Conservation (phyloP, 1,140 invertebrate genomes). For the Luehdorfia chinensis region DNA sequence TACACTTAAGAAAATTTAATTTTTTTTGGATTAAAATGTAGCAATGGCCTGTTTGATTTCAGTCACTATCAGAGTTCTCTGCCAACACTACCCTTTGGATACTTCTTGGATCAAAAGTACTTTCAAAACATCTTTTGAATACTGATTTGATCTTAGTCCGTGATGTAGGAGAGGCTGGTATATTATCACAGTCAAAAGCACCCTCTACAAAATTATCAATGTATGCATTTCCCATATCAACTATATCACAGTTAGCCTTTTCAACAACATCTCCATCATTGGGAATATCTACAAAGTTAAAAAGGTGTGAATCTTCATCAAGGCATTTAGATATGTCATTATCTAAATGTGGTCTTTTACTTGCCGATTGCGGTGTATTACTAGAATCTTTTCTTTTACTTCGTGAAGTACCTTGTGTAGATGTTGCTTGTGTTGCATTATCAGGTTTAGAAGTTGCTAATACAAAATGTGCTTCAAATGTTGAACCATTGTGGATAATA, state of each 20-base stretch:
- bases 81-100: constrained; percentile 74
- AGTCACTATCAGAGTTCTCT: constrained; percentile 80
- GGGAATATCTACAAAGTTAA: constrained; percentile 68
- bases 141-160: constrained; percentile 73
- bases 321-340: constrained; percentile 51
- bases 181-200: constrained; percentile 51
- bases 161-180: constrained; percentile 73
- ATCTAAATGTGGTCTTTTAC: constrained; percentile 62
- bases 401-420: constrained; percentile 54
- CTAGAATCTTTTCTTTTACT: constrained; percentile 47
- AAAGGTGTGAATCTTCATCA: constrained; percentile 70
- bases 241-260: constrained; percentile 22
- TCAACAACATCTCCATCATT: constrained; percentile 26
- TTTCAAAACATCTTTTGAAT: constrained; percentile 82
- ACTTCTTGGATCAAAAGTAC: constrained; percentile 80
- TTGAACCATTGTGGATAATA: constrained; percentile 79
- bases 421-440: constrained; percentile 64
- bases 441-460: constrained; percentile 85
- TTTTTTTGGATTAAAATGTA: too few relatives aligned
- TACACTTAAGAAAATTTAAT: too few relatives aligned
- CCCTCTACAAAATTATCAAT: constrained; percentile 16
- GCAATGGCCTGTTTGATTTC: too few relatives aligned
- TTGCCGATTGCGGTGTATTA: constrained; percentile 31
- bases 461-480: constrained; percentile 87
- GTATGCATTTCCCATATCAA: constrained; percentile 17